Conservation (phyloP, 2,797 vertebrate genomes). For the Sylvilagus floridanus region DNA sequence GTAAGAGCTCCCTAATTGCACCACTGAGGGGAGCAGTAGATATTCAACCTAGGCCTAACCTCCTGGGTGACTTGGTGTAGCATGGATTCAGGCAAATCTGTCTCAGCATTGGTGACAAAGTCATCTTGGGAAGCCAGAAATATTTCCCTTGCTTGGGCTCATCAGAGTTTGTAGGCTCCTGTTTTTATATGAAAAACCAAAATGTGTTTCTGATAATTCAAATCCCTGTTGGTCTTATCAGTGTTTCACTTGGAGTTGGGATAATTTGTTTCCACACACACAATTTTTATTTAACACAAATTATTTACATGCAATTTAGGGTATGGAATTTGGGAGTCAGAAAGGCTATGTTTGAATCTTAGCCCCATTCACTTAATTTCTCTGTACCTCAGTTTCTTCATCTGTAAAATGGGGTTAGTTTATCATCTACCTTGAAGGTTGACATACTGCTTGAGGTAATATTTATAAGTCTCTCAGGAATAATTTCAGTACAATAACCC, state of each 20-base stretch:
- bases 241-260: background rate
- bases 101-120: background rate
- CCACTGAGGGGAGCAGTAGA: background rate
- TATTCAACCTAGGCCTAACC: background rate
- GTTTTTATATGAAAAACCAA: background rate
- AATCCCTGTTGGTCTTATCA: background rate
- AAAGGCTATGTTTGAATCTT: background rate
- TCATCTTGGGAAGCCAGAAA: background rate
- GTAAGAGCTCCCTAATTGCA: background rate
- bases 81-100: background rate
- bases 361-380: background rate
- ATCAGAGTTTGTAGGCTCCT: background rate
- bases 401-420: background rate
- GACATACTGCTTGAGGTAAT: background rate
- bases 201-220: background rate
- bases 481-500: conserved; percentile 15
- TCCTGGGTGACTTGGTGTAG: background rate
- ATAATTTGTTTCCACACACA: conserved; percentile 12
- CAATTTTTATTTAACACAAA: background rate
- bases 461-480: background rate
- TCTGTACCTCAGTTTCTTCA: background rate
- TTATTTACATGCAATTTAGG: background rate
- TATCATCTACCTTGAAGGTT: background rate
- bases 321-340: background rate
- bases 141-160: background rate